Percentiles rank a stretch among this genome's conserved stretches.
These are phyloP conservation scores for Zelostemma sp. DNA, from an alignment of 1,140 invertebrate species.

Conservation along the genomic window DNA sequence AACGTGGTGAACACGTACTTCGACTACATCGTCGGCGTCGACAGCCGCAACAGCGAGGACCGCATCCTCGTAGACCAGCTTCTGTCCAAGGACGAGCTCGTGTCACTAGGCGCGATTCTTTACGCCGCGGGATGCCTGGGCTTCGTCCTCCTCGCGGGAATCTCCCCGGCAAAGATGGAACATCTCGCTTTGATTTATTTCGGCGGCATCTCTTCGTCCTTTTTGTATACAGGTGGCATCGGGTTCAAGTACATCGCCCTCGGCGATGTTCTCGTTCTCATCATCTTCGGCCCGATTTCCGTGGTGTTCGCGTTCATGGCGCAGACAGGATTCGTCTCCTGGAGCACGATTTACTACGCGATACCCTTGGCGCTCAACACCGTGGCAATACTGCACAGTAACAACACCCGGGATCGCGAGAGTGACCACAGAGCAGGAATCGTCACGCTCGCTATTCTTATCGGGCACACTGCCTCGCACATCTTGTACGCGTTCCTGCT, in stretches of 20 bases:
- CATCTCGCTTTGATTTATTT: conserved; percentile 95
- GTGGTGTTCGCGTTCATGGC: conserved; percentile 95
- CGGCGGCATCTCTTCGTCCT: conserved; percentile 95
- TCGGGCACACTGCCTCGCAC: conserved; percentile 91
- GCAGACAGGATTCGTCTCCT: conserved; percentile 88
- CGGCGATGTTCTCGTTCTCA: conserved; percentile 90
- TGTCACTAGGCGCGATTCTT: conserved; percentile 86
- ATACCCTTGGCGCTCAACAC: conserved; percentile 94
- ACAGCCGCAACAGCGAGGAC: conserved; percentile 92
- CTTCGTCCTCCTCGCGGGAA: conserved; percentile 82
- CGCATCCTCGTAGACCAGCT: conserved; percentile 93
- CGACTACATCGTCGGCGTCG: conserved; percentile 94
- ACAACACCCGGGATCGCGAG: conserved; percentile 92
- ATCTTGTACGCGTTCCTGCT: conserved; percentile 91
- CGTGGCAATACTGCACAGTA: conserved; percentile 94
- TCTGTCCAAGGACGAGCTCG: conserved; percentile 87
- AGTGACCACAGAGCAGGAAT: conserved; percentile 88
- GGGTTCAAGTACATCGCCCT: conserved; percentile 94
- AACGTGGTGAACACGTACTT: conserved; percentile 98
- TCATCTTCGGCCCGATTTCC: conserved; percentile 94
- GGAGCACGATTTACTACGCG: conserved; percentile 92
- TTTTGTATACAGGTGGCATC: conserved; percentile 93
- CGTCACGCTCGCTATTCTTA: conserved; percentile 93
- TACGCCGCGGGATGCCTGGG: conserved; percentile 91
- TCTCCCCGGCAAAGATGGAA: conserved; percentile 93